These are phyloP conservation scores for Phytoseiulus persimilis DNA, from an alignment of 2,888 invertebrate species.

Conservation along the genomic window DNA sequence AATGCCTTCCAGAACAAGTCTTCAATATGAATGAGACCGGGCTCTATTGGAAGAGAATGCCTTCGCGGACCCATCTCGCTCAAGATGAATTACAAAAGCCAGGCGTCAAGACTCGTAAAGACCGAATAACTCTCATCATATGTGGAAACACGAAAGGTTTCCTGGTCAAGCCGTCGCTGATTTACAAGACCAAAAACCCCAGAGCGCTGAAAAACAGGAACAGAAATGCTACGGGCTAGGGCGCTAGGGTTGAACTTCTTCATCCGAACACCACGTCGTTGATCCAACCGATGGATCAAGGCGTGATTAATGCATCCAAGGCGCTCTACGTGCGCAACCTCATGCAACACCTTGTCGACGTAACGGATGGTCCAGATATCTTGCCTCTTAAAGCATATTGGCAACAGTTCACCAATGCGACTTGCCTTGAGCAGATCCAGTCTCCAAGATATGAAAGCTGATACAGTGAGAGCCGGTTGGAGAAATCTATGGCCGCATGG, in stretches of 20 bases:
- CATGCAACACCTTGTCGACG: slow-evolving; percentile 40
- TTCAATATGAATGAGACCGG: slow-evolving; percentile 45
- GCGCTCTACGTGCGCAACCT: slow-evolving; percentile 42
- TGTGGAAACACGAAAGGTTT: slow-evolving; percentile 48
- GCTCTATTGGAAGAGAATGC: slow-evolving; percentile 45
- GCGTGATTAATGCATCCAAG: slow-evolving; percentile 43
- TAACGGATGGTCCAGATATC: slow-evolving; percentile 39
- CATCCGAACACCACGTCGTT: slow-evolving; percentile 41
- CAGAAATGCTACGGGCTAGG: slow-evolving; percentile 46
- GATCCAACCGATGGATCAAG: slow-evolving; percentile 43
- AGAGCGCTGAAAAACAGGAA: slow-evolving; percentile 46
- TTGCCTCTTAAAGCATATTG: slow-evolving; percentile 42
- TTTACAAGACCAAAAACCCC: slow-evolving; percentile 48
- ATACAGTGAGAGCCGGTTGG: slow-evolving; percentile 42
- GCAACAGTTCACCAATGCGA: slow-evolving; percentile 43
- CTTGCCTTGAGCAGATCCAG: slow-evolving; percentile 43
- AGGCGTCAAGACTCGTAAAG: slow-evolving; percentile 45
- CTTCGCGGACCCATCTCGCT: slow-evolving; percentile 41
- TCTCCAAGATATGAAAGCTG: slow-evolving; percentile 40
- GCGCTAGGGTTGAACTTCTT: slow-evolving; percentile 43
- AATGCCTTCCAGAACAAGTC: slow-evolving; percentile 43
- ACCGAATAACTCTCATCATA: slow-evolving; percentile 47
- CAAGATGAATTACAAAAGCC: slow-evolving; percentile 40
- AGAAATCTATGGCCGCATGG: slow-evolving; percentile 39
- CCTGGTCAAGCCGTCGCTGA: slow-evolving; percentile 49